Base-by-base conservation (phyloP, 2,797 vertebrate genomes). In the Monodelphis domestica region DNA sequence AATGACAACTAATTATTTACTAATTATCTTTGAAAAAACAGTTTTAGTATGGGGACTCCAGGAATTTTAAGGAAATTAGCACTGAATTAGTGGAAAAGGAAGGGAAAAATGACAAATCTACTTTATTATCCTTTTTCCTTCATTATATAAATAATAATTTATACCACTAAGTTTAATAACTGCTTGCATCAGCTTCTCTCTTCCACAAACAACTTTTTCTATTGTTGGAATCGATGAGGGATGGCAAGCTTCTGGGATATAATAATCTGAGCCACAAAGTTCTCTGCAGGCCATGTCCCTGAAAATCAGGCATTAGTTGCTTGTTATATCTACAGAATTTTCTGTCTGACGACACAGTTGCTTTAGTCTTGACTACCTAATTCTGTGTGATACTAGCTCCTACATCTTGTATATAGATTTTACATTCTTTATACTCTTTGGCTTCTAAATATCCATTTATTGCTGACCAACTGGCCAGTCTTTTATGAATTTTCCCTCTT, bases 301-400 rank as follows among this genome's bases (percentile, higher is more conserved):
- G 53, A 45, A 30, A 30, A 59, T 33, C n/a, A 59, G 53, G 17
- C 54, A 52, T 53, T 24, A 63, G 0, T 45, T 78, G 38, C 7
- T 45, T 78, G 38, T 9, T 78, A 45, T 38, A 87, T 11, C 70
- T 28, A 33, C 55, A 91, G n/a, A 78, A n/a, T n/a, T 91, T 96
- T 84, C 53, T 89, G 53, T 5, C 45, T 53, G 55, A 93, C 53
- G n/a, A 29, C 53, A 63, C 2, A 12, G 10, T 54, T 90, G 50
- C 53, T n/a, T 88, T 15, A 87, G 38, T 84, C 38, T 28, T 4
- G 3, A 50, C 5, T 70, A 84, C 26, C 10, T 24, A 26, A 2
- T 90, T 45, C 33, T 94, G 17, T 51, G 63, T 59, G 90, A 63
- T 29, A 93, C 45, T 54, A 90, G 93, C 3, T 84, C 87, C 33